phyloP scores from a whole-genome alignment of 2,113 vertebrate genomes.

The Cryptotis parvus region DNA sequence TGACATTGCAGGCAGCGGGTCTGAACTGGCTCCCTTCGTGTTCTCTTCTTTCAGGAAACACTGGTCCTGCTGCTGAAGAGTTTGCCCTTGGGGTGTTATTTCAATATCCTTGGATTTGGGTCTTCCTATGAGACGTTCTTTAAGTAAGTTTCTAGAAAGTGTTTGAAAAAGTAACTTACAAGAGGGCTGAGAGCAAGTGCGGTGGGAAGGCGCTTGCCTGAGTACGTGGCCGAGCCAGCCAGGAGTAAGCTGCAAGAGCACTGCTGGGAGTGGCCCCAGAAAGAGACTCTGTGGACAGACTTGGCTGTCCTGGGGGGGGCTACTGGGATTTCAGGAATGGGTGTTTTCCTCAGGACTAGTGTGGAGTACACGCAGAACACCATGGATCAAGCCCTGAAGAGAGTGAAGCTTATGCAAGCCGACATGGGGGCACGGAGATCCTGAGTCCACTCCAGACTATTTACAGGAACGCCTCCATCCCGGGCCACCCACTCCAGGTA shows the following conservation, averaged over 20 bases:
- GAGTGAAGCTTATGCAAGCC: conserved; percentile 82
- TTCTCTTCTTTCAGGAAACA: conserved; percentile 68
- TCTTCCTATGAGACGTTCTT: conserved; percentile 81
- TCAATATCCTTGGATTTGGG: conserved; percentile 93
- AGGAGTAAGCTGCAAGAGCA: no score
- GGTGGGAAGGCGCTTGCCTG: not conserved
- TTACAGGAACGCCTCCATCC: conserved; percentile 85
- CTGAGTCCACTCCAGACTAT: conserved; percentile 86
- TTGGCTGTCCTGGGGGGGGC: no score
- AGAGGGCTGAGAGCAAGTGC: not conserved
- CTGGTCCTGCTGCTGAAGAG: conserved; percentile 87
- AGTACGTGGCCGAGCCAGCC: no score
- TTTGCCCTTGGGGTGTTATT: conserved; percentile 92
- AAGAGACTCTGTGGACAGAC: no score
- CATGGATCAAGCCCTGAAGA: conserved; percentile 87
- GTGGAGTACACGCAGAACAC: conserved; percentile 89
- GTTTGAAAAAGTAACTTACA: not conserved
- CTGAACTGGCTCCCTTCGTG: not conserved
- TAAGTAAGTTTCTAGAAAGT: conserved; percentile 70
- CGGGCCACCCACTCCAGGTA: conserved; percentile 89
- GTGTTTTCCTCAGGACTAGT: conserved; percentile 86
- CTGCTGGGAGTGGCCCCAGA: no score
- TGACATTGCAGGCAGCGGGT: not conserved
- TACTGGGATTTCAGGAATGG: not conserved
- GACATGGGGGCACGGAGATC: conserved; percentile 91